These are phyloP conservation scores for Phalacrocorax pelagicus DNA, from an alignment of 2,113 vertebrate species.

Conservation along the genomic window DNA sequence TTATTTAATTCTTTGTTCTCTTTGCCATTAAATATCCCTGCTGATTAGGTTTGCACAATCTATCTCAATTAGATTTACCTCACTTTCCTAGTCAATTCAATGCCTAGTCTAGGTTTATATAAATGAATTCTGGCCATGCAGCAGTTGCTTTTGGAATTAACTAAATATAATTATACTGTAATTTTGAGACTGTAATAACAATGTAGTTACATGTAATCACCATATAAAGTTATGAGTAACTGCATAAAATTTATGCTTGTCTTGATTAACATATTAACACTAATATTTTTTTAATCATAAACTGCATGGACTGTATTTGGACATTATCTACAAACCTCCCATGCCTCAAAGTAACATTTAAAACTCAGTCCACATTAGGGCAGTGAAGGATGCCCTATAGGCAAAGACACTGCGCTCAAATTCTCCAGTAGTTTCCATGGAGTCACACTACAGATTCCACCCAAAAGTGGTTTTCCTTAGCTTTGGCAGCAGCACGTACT, in stretches of 20 bases:
- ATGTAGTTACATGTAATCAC: constrained; percentile 54
- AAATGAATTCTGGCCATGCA: constrained; percentile 52
- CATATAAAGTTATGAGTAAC: constrained; percentile 37
- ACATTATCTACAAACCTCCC: not conserved
- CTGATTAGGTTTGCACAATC: constrained; percentile 61
- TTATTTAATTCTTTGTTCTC: constrained; percentile 65
- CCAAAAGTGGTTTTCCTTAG: not conserved
- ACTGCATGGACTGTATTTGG: not conserved
- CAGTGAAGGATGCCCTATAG: not conserved
- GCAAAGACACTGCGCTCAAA: not conserved
- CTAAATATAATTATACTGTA: constrained; percentile 52
- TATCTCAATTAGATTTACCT: constrained; percentile 67
- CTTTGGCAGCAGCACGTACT: not conserved
- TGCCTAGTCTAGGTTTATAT: constrained; percentile 48
- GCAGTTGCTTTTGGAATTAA: constrained; percentile 53
- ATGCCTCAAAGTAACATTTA: not conserved
- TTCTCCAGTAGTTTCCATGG: not conserved
- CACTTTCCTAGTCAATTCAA: constrained; percentile 56
- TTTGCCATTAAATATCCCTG: constrained; percentile 55
- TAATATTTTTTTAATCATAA: not conserved
- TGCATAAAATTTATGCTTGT: constrained; percentile 1
- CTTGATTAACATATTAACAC: constrained; percentile 17
- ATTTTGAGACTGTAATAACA: constrained; percentile 51
- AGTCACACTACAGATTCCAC: not conserved
- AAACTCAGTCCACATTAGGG: not conserved